Percentiles rank a stretch among this genome's conserved stretches.
phyloP scores from a whole-genome alignment of 1,140 invertebrate genomes.

The Glossosoma conforme region DNA sequence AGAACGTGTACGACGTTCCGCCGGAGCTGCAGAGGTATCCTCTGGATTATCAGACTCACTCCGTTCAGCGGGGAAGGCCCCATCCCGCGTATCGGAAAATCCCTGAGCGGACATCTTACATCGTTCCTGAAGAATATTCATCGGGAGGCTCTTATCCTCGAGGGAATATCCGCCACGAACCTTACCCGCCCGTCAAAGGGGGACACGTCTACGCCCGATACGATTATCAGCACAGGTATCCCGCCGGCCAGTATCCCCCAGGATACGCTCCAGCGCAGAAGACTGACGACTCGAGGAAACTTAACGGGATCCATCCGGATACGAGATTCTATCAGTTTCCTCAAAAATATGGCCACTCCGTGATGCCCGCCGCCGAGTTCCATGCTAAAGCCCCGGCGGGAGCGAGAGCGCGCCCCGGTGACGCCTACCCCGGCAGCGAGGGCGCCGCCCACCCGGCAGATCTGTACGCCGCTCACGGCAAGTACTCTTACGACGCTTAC shows the following conservation, averaged over 20 bases:
- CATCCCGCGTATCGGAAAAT: conserved; percentile 12
- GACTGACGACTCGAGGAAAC: conserved; percentile 8
- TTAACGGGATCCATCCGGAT: conserved; percentile 34
- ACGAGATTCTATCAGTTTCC: conserved; percentile 38
- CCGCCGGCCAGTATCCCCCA: conserved; percentile 2
- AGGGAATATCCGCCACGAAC: conserved; percentile 41
- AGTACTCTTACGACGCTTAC: conserved; percentile 12
- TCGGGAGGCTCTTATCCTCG: conserved; percentile 34
- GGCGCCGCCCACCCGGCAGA: conserved; percentile 7
- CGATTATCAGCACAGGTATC: conserved; percentile 12
- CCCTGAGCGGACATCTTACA: conserved; percentile 6
- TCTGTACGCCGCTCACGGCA: conserved; percentile 9
- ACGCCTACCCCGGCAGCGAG: conserved; percentile 5
- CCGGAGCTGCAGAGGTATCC: conserved; percentile 13
- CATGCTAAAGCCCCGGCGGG: conserved; percentile 3
- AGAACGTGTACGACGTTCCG: conserved; percentile 8
- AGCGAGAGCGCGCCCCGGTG: conserved; percentile 9
- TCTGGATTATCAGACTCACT: conserved; percentile 14
- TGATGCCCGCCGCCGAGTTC: conserved; percentile 1
- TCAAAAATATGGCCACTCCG: conserved; percentile 35
- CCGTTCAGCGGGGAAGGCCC: conserved; percentile 10
- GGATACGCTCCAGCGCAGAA: conserved; percentile 27
- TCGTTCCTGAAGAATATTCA: conserved; percentile 10
- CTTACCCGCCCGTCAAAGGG: conserved; percentile 33
- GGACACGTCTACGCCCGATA: conserved; percentile 14